Percentiles rank a stretch among this genome's conserved stretches.
These are phyloP conservation scores for Isaurus tuberculatus DNA, from an alignment of 92 coral and sea anemone species.

Conservation along the genomic window DNA sequence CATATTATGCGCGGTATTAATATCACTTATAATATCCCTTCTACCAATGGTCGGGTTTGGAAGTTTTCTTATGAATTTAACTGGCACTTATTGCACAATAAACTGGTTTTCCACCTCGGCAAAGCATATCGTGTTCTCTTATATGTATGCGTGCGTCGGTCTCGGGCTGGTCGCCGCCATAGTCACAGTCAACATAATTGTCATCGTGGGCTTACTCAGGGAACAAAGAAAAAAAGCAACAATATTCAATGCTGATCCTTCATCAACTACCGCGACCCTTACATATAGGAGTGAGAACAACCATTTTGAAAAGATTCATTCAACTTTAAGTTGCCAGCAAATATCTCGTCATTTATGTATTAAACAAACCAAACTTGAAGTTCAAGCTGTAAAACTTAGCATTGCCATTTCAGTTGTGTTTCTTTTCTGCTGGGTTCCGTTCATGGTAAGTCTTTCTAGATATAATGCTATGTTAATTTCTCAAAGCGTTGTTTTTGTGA, in stretches of 20 bases:
- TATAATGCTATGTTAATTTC: background rate
- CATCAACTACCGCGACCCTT: conserved; percentile 14
- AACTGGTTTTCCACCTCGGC: conserved; percentile 32
- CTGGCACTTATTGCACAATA: conserved; percentile 40
- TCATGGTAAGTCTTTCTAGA: conserved; percentile 18
- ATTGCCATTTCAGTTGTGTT: conserved; percentile 29
- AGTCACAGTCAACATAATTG: conserved; percentile 23
- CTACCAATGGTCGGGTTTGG: conserved; percentile 38
- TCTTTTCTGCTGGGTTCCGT: conserved; percentile 36
- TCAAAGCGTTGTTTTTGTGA: too few species aligned
- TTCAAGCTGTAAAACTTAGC: conserved; percentile 42
- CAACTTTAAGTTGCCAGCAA: background rate
- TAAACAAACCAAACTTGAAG: conserved; percentile 26
- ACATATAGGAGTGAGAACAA: background rate
- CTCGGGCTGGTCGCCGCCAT: conserved; percentile 4
- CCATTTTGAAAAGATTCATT: background rate
- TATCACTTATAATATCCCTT: conserved; percentile 10
- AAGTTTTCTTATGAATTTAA: conserved; percentile 31
- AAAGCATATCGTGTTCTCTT: conserved; percentile 25
- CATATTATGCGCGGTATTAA: background rate
- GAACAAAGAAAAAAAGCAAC: conserved; percentile 28
- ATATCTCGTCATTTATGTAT: background rate
- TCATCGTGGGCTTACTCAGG: conserved; percentile 7
- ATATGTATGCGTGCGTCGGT: conserved; percentile 22
- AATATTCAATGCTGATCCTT: conserved; percentile 14